Evolutionary conservation across 2,113 vertebrate genomes (phyloP), one percentile per base, ranked within the genome.

Genomic region (Cephalopholis sonnerati): DNA sequence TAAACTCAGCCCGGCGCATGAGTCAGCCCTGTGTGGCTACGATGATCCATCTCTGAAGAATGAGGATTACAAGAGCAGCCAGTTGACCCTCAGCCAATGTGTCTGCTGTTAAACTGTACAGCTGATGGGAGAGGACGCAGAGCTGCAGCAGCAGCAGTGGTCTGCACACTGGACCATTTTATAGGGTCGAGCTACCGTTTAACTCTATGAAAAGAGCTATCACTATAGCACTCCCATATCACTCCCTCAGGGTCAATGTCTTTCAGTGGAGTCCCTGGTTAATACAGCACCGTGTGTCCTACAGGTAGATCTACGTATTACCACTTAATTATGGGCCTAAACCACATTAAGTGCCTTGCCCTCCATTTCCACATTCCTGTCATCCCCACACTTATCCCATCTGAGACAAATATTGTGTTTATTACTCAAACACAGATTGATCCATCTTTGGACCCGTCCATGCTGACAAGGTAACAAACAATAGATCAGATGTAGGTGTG

Each of bases 1-100:
- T 94, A 76, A 92, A 93, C 59, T 81, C 64, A 41, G 75, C 74
- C 79, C 57, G 1, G 63, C 1, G 69, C 48, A 71, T 94, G 93
- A 95, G 83, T 95, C 95, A 95, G 74, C 61, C 77, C 84, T 72
- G 59, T 72, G 59, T 65, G 85, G 81, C 79, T 83, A 10, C 18
- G 89, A 90, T 95, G 93, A 95, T 86, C 87, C 93, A 95, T 79
- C 81, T 70, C 91, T 68, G 83, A 94, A 88, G 93, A 92, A 94
- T 95, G 90, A 89, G 87, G 73, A 88, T 77, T 73, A 62, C 82
- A 86, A 77, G 58, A 89, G 82, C 76, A 68, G 89, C 83, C 89
- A 77, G 78, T 36, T 85, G 87, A 77, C 18, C 76, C 44, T 54
- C 72, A 25, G 71, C 77, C 87, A 87, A 58, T 41, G n/a, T 13